phyloP scores from a whole-genome alignment of 2,797 vertebrate species.

The Pagetopsis macropterus region DNA sequence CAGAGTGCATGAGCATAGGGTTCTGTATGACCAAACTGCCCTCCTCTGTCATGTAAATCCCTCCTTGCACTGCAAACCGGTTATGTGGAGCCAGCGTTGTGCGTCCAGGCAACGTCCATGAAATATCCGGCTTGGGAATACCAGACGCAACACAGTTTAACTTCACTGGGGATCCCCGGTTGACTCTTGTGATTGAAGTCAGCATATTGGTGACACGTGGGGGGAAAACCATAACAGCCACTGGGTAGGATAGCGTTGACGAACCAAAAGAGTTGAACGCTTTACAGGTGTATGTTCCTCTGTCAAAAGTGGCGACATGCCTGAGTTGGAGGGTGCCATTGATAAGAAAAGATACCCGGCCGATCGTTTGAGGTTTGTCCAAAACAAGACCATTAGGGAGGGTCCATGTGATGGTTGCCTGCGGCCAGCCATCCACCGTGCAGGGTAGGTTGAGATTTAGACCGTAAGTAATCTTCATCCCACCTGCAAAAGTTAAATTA shows the following conservation, averaged over 20 bases:
- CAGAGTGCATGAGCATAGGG: conserved; percentile 83
- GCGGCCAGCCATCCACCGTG: conserved; percentile 82
- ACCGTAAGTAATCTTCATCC: conserved; percentile 82
- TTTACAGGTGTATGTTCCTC: conserved; percentile 83
- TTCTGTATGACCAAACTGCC: conserved; percentile 84
- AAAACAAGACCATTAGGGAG: conserved; percentile 83
- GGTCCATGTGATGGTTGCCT: conserved; percentile 81
- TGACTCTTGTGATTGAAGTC: conserved; percentile 76
- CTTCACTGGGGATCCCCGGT: conserved; percentile 76
- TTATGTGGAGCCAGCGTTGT: conserved; percentile 83
- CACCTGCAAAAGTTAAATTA: conserved; percentile 57
- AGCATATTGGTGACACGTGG: conserved; percentile 80
- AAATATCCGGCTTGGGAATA: conserved; percentile 85
- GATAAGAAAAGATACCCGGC: conserved; percentile 71
- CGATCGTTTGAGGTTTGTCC: conserved; percentile 79
- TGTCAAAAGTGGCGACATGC: conserved; percentile 81
- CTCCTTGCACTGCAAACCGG: conserved; percentile 77
- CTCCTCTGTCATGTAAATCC: conserved; percentile 83
- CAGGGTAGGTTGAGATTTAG: conserved; percentile 81
- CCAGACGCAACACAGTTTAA: conserved; percentile 79
- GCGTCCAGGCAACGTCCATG: conserved; percentile 87
- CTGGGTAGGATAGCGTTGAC: conserved; percentile 79
- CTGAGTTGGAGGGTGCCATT: conserved; percentile 84
- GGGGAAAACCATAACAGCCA: conserved; percentile 83
- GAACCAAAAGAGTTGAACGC: conserved; percentile 84